These are phyloP conservation scores for Pseudomyrmex concolor DNA, from an alignment of 1,140 invertebrate species.

Conservation along the genomic window DNA sequence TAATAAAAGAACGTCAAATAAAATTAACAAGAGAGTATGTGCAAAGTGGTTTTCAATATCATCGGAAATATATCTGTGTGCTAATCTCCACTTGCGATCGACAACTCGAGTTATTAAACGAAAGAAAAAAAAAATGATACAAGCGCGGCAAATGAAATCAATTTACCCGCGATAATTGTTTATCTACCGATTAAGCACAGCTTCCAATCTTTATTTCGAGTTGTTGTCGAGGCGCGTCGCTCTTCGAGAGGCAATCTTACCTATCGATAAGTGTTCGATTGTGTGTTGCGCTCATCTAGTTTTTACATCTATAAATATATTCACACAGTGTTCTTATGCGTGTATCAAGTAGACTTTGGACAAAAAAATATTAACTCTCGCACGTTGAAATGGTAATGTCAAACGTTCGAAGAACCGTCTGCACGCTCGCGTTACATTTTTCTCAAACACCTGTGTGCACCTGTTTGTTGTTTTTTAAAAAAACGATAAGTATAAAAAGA, in stretches of 20 bases:
- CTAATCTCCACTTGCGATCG: too few species aligned
- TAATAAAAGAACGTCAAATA: neutral
- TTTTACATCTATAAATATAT: neutral
- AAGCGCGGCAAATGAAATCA: neutral
- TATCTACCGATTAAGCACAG: slow-evolving; percentile 46
- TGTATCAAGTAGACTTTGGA: too few species aligned
- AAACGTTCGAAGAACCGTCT: too few species aligned
- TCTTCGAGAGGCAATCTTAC: slow-evolving; percentile 6
- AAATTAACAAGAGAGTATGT: neutral
- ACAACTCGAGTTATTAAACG: too few species aligned
- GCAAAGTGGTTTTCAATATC: too few species aligned
- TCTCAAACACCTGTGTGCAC: too few species aligned
- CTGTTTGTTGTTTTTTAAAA: too few species aligned
- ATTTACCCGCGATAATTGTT: slow-evolving; percentile 52
- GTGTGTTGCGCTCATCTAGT: neutral
- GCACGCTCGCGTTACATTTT: too few species aligned
- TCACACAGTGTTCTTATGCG: neutral
- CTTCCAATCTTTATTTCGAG: slow-evolving; percentile 52
- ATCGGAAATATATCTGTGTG: neutral
- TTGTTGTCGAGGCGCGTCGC: slow-evolving; percentile 51
- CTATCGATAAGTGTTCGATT: slow-evolving; percentile 52
- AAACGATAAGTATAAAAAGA: neutral
- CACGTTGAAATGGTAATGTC: too few species aligned
- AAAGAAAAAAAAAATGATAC: neutral
- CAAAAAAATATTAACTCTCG: too few species aligned